Conservation (phyloP, 2,113 vertebrate genomes). For the Oncorhynchus clarkii region DNA sequence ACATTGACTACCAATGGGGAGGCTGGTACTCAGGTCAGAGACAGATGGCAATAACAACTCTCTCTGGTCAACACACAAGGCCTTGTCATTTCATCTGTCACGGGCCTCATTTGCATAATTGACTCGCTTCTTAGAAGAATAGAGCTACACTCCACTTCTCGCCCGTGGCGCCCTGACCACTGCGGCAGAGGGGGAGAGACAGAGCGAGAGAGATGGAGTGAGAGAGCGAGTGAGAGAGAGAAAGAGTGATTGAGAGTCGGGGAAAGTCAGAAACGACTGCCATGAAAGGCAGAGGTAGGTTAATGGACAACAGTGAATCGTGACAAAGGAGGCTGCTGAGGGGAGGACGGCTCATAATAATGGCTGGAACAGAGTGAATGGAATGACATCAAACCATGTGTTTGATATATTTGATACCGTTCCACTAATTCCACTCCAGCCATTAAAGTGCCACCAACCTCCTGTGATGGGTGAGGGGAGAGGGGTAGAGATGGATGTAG, state of each 20-base stretch:
- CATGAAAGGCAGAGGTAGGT: constrained; percentile 12
- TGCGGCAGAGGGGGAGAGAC: background rate
- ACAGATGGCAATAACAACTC: background rate
- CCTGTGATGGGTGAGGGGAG: background rate
- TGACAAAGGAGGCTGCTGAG: background rate
- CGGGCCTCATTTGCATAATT: constrained; percentile 35
- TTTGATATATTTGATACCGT: too few relatives aligned
- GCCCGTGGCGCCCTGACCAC: background rate
- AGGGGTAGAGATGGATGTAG: background rate
- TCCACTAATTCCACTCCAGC: too few relatives aligned
- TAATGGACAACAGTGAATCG: constrained; percentile 6
- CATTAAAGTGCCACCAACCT: too few relatives aligned
- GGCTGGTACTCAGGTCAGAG: background rate
- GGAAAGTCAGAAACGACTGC: background rate
- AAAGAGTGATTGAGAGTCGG: background rate
- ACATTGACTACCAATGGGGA: background rate
- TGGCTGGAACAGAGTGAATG: too few relatives aligned
- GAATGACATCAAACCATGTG: too few relatives aligned
- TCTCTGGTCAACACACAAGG: background rate
- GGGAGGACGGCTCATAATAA: too few relatives aligned
- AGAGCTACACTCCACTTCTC: background rate
- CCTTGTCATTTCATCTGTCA: constrained; percentile 12
- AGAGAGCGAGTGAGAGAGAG: background rate
- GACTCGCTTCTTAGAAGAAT: constrained; percentile 9
- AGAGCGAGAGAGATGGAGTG: background rate